Evolutionary conservation across 2,113 vertebrate species (phyloP).

Genomic region (Ursus arctos): DNA sequence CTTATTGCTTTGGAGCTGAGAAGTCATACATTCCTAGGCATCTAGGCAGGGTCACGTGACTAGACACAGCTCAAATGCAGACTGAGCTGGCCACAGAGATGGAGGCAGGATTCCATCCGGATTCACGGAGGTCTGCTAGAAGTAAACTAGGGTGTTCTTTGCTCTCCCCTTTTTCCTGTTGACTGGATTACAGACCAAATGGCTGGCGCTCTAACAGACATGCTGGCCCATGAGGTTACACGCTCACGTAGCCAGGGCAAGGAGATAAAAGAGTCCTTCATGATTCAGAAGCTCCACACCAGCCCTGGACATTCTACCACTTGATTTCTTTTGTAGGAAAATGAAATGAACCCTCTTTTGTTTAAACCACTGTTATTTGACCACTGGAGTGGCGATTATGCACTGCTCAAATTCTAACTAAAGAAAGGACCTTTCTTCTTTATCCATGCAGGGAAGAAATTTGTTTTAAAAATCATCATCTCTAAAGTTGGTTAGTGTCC

Average conservation of each 20-base stretch:
- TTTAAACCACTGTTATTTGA: neutral
- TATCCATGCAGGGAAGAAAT: neutral
- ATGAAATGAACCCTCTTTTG: neutral
- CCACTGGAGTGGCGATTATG: neutral
- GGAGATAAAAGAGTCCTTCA: neutral
- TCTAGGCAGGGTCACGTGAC: neutral
- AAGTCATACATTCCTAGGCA: neutral
- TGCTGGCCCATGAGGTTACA: neutral
- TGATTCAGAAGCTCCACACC: neutral
- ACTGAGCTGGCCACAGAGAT: neutral
- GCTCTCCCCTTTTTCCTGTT: neutral
- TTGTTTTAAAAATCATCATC: neutral
- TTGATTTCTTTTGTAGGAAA: neutral
- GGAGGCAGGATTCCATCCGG: neutral
- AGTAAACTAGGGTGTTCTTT: neutral
- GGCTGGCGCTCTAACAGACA: neutral
- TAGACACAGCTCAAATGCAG: neutral
- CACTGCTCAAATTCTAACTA: constrained; percentile 18
- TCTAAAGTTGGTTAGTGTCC: neutral
- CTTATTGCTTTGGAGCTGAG: neutral
- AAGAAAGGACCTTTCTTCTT: constrained; percentile 13
- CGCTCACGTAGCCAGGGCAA: neutral
- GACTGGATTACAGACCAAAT: neutral
- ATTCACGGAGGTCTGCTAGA: neutral
- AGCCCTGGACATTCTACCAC: neutral